phyloP scores from a whole-genome alignment of 2,113 vertebrate species.

The Eretmochelys imbricata region DNA sequence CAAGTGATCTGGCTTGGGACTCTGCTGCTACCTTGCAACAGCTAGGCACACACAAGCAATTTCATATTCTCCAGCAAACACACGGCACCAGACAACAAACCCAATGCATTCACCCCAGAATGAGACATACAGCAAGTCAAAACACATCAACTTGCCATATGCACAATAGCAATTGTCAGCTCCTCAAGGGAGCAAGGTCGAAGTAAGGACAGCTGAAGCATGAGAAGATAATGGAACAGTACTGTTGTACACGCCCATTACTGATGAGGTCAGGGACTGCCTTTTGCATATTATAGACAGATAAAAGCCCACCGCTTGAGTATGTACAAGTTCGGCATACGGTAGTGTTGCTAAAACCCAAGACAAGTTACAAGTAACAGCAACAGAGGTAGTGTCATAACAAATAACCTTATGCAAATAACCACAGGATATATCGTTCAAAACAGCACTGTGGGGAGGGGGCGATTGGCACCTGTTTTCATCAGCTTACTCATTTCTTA shows the following conservation, averaged over 20 bases:
- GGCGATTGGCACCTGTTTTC: not conserved
- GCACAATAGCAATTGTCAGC: not conserved
- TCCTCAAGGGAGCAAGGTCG: not conserved
- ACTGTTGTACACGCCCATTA: not conserved
- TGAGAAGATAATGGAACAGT: not conserved
- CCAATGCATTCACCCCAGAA: not conserved
- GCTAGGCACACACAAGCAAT: not conserved
- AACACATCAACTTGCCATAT: not conserved
- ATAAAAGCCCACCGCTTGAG: not conserved
- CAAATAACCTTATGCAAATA: not conserved
- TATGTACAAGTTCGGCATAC: fast-evolving
- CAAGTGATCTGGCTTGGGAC: not conserved
- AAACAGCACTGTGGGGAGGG: not conserved
- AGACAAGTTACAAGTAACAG: not conserved
- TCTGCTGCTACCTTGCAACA: conserved; percentile 29
- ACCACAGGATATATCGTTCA: not conserved
- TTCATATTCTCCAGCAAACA: not conserved
- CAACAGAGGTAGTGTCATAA: conserved; percentile 12
- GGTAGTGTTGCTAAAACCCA: not conserved
- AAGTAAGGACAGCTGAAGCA: not conserved
- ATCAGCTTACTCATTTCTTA: not conserved
- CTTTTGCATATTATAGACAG: not conserved
- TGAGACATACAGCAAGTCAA: not conserved
- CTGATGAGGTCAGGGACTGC: not conserved
- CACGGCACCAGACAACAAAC: not conserved